phyloP scores from a whole-genome alignment of 23 tunicate species.

The Trididemnum nubilum region DNA sequence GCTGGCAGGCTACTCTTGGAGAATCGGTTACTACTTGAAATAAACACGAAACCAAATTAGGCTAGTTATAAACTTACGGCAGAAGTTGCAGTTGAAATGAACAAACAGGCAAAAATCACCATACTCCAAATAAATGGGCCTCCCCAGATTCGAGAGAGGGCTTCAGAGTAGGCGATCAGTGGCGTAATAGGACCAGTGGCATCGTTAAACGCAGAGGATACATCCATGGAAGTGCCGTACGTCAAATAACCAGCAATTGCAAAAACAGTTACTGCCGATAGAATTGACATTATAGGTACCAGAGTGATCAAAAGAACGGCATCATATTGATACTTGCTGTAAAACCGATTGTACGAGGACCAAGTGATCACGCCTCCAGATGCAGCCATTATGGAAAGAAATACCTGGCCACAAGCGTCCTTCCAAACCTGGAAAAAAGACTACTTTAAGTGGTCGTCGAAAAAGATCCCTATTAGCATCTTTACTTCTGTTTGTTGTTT shows the following conservation, averaged over 20 bases:
- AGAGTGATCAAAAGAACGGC: slow-evolving; percentile 52
- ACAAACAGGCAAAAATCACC: slow-evolving; percentile 58
- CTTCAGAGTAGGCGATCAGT: slow-evolving; percentile 73
- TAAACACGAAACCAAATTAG: too few species aligned
- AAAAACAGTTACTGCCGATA: slow-evolving; percentile 61
- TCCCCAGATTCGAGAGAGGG: slow-evolving; percentile 86
- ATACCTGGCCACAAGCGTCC: slow-evolving; percentile 89
- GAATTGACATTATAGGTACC: slow-evolving; percentile 58
- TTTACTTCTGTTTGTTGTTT: too few species aligned
- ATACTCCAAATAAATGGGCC: slow-evolving; percentile 72
- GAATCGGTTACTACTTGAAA: too few species aligned
- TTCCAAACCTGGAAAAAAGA: slow-evolving; percentile 75
- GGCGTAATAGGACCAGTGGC: slow-evolving; percentile 72
- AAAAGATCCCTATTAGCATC: neutral
- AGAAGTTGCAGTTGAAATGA: slow-evolving; percentile 65
- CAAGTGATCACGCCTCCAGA: slow-evolving; percentile 90
- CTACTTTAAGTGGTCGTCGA: neutral
- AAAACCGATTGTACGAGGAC: slow-evolving; percentile 88
- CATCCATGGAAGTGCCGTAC: neutral
- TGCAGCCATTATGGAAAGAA: slow-evolving; percentile 57
- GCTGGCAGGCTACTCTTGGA: too few species aligned
- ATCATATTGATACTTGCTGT: slow-evolving; percentile 85
- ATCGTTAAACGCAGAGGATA: slow-evolving; percentile 30
- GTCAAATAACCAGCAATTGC: slow-evolving; percentile 65
- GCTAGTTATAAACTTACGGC: too few species aligned